A percentile compares a stretch with the other conserved stretches of the same genome.
Conservation (phyloP, 2,797 vertebrate species). For the Neoniphon sammara region DNA sequence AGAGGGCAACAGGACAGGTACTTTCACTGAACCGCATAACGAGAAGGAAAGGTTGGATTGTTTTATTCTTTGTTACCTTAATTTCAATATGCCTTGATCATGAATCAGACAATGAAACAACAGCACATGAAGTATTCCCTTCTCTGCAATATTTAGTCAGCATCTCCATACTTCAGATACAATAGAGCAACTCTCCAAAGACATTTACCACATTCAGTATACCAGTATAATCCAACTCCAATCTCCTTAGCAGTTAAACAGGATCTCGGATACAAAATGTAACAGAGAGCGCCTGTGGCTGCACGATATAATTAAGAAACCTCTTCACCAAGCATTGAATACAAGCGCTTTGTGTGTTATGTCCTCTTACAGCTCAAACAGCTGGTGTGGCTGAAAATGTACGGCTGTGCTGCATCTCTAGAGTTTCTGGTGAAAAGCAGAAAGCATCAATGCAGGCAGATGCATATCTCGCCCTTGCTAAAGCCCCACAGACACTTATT, state of each 20-base stretch:
- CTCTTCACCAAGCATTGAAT: neutral
- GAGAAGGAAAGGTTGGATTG: neutral
- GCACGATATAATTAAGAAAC: slow-evolving; percentile 32
- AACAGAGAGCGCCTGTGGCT: slow-evolving; percentile 8
- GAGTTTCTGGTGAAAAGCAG: slow-evolving; percentile 22
- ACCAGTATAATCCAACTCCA: neutral
- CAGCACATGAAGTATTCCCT: neutral
- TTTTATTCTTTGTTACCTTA: neutral
- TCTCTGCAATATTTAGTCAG: neutral
- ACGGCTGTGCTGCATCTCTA: slow-evolving; percentile 14
- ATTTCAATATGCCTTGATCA: neutral
- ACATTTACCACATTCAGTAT: neutral
- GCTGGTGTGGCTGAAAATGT: slow-evolving; percentile 15
- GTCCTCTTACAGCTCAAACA: slow-evolving; percentile 30
- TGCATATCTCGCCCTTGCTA: slow-evolving; percentile 17
- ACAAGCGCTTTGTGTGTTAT: slow-evolving; percentile 18
- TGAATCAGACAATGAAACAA: slow-evolving; percentile 12
- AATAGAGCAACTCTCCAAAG: neutral
- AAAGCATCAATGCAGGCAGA: slow-evolving; percentile 21
- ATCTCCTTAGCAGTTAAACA: slow-evolving; percentile 1
- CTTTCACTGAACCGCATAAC: slow-evolving; percentile 14
- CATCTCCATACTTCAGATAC: neutral
- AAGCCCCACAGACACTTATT: neutral
- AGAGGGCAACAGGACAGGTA: neutral
- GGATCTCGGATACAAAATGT: neutral